Conservation (phyloP, 2,797 vertebrate species). For the Sylvilagus floridanus region DNA sequence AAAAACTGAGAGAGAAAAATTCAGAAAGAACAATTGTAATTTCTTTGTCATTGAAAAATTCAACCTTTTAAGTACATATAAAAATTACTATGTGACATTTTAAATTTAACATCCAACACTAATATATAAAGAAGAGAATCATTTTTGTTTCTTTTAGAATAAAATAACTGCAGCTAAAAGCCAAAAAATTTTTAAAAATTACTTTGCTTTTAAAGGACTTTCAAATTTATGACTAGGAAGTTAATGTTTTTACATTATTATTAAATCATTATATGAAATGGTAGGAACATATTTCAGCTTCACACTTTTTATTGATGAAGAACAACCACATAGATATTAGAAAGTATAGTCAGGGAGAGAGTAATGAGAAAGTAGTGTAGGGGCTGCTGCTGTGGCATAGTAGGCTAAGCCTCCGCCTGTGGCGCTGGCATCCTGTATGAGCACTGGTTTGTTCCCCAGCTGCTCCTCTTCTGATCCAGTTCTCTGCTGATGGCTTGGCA, state of each 20-base stretch:
- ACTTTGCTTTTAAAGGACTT: neutral
- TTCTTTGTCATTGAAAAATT: constrained; percentile 5
- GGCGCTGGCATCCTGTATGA: too few relatives aligned
- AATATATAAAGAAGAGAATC: neutral
- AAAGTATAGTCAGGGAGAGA: neutral
- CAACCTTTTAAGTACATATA: neutral
- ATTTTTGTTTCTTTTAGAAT: constrained; percentile 10
- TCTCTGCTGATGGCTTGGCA: too few relatives aligned
- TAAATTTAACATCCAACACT: constrained; percentile 29
- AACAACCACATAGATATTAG: neutral
- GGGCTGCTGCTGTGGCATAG: too few relatives aligned
- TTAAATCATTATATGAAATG: neutral
- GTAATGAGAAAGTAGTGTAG: neutral
- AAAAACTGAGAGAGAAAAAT: neutral
- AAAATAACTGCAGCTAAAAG: neutral
- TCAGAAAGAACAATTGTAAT: neutral
- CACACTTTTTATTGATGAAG: neutral
- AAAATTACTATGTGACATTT: neutral
- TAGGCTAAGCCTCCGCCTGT: too few relatives aligned
- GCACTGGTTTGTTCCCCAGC: too few relatives aligned
- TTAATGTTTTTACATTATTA: constrained; percentile 33
- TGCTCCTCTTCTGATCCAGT: too few relatives aligned
- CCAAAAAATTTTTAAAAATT: neutral
- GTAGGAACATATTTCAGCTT: neutral
- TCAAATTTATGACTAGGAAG: neutral